phyloP scores from a whole-genome alignment of 2,888 invertebrate species.

The Dyspetes luteomarginatus region DNA sequence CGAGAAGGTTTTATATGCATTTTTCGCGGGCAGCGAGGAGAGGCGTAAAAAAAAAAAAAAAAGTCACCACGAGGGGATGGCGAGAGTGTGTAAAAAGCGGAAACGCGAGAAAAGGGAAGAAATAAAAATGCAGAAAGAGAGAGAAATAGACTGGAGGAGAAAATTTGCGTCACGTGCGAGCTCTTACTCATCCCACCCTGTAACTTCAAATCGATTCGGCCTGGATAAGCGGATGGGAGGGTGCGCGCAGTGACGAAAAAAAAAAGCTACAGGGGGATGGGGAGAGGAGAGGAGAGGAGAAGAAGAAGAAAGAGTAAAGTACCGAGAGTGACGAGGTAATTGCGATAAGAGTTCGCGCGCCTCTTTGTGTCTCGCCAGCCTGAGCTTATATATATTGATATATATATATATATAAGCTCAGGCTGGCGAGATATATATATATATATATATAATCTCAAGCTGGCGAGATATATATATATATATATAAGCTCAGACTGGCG shows the following conservation, averaged over 20 bases:
- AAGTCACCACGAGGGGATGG: conserved; percentile 21
- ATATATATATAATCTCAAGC: background rate
- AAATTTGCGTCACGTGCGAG: conserved; percentile 68
- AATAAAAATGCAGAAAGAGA: conserved; percentile 1
- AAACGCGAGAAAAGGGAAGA: background rate
- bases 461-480: background rate
- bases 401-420: background rate
- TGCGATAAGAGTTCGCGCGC: conserved; percentile 71
- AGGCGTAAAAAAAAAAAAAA: background rate
- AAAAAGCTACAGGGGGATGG: conserved; percentile 6
- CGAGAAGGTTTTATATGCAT: conserved; percentile 21
- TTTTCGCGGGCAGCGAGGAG: conserved; percentile 22
- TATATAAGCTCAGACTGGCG: conserved; percentile 20
- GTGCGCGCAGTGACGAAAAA: conserved; percentile 7
- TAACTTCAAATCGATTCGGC: conserved; percentile 69
- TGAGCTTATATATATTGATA: background rate
- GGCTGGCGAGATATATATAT: background rate
- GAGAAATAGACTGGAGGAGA: conserved; percentile 11
- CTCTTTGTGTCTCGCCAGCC: conserved; percentile 53
- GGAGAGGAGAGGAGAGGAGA: conserved; percentile 5
- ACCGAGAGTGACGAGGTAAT: conserved; percentile 69
- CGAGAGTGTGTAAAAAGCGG: background rate
- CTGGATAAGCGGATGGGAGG: conserved; percentile 38
- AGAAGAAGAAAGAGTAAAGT: conserved; percentile 44
- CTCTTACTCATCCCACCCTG: conserved; percentile 65